Evolutionary conservation across 2,113 vertebrate genomes (phyloP), one percentile per base, ranked within the genome.

Genomic region (Ia io): DNA sequence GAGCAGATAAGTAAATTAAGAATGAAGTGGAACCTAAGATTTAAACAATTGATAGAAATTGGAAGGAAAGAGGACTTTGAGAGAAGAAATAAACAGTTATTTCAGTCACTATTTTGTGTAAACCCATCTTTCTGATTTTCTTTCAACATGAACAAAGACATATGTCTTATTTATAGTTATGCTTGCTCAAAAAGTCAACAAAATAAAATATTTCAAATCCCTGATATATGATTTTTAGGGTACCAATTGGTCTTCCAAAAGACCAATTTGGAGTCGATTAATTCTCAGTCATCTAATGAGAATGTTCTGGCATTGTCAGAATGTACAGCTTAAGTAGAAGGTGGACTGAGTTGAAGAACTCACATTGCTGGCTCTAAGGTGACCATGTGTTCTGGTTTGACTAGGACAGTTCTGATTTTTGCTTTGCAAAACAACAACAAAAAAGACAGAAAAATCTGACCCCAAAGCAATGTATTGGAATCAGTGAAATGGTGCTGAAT

Each of bases 171-270:
- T 73, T 77, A 23, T 9, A 63, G 12, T 49, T 59, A 74, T 6
- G 67, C 9, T 65, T 90, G 2, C 9, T 63, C 30, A 82, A 65
- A 61, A 51, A 44, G 51, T 70, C 3, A 11, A 61, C 37, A 65
- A 84, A 83, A 61, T 28, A 35, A 69, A 74, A 53, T 30, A 88
- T 82, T 95, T 90, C 1, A 91, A 90, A 69, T 53, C 6, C 2
- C 13, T 25, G 3, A 12, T 78, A 16, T 59, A 9, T 78, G 4
- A 59, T 37, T 92, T 87, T 53, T 74, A 69, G 14, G 3, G 17
- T 13, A 47, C 9, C 12, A 69, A 7, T 22, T 86, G 10, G 4
- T 61, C 6, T 71, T 84, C 53, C 22, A 56, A 70, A 71, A 76
- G 35, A 53, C 84, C 30, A 73, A 7, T 86, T 73, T 73, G 65